Conservation (phyloP, 2,888 invertebrate genomes). For the Trachelus troglodyta region DNA sequence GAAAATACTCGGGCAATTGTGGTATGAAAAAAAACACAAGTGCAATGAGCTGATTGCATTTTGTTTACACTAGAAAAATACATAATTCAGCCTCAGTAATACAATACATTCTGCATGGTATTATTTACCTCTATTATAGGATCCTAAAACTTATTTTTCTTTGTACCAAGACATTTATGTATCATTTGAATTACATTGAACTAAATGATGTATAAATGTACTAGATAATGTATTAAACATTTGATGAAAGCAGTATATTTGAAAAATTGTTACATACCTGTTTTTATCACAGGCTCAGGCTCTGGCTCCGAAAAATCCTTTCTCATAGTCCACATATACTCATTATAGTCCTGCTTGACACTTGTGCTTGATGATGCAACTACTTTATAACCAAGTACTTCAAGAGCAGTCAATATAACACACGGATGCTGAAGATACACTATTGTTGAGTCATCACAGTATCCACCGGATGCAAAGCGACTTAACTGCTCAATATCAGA, state of each 20-base stretch:
- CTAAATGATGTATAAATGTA: background rate
- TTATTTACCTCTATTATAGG: background rate
- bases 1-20: too few species aligned
- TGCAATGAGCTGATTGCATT: too few species aligned
- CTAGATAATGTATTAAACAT: background rate
- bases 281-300: slow-evolving; percentile 67
- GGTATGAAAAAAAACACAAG: too few species aligned
- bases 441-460: slow-evolving; percentile 86
- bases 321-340: slow-evolving; percentile 95
- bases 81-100: background rate
- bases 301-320: slow-evolving; percentile 88
- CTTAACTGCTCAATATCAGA: slow-evolving; percentile 85
- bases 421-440: slow-evolving; percentile 90
- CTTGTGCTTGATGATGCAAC: slow-evolving; percentile 88
- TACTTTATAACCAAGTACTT: slow-evolving; percentile 89
- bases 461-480: slow-evolving; percentile 85
- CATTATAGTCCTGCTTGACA: slow-evolving; percentile 89
- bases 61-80: background rate
- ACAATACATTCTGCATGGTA: background rate
- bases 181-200: background rate
- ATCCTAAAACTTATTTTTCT: background rate
- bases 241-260: background rate
- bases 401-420: slow-evolving; percentile 86
- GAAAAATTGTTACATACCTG: slow-evolving; percentile 39
- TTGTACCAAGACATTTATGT: background rate